These are phyloP conservation scores for Amphipyra tragopoginis DNA, from an alignment of 2,888 invertebrate species.

Conservation along the genomic window DNA sequence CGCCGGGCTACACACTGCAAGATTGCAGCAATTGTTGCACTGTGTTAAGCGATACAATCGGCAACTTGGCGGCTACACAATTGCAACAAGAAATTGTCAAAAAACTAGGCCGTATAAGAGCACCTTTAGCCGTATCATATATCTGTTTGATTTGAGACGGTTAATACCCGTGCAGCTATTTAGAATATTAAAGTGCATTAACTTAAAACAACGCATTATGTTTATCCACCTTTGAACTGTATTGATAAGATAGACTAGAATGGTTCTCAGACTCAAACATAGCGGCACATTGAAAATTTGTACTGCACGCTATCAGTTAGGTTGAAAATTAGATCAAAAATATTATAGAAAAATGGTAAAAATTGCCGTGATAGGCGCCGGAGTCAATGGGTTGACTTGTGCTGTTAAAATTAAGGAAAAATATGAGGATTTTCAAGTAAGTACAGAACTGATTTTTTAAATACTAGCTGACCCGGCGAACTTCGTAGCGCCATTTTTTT, in stretches of 20 bases:
- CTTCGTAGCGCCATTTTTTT: no score
- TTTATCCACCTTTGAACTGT: conserved; percentile 33
- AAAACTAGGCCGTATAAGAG: no score
- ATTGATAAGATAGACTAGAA: conserved; percentile 27
- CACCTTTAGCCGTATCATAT: no score
- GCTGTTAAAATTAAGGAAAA: conserved; percentile 92
- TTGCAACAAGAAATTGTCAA: no score
- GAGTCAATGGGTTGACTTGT: conserved; percentile 92
- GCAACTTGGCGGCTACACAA: no score
- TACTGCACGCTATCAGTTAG: background rate
- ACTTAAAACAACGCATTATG: background rate
- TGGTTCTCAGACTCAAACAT: background rate
- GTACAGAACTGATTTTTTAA: conserved; percentile 37
- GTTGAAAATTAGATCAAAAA: background rate
- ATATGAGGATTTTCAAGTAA: conserved; percentile 82
- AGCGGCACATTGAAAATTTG: background rate
- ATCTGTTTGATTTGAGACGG: no score
- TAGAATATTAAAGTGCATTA: background rate
- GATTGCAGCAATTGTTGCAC: no score
- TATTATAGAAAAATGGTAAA: conserved; percentile 67
- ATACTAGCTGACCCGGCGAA: background rate
- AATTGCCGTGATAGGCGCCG: conserved; percentile 93
- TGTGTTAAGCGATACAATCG: no score
- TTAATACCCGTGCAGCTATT: no score
- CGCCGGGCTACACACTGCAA: no score